These are phyloP conservation scores for Clavelina lepadiformis DNA, from an alignment of 23 tunicate species.

Conservation along the genomic window DNA sequence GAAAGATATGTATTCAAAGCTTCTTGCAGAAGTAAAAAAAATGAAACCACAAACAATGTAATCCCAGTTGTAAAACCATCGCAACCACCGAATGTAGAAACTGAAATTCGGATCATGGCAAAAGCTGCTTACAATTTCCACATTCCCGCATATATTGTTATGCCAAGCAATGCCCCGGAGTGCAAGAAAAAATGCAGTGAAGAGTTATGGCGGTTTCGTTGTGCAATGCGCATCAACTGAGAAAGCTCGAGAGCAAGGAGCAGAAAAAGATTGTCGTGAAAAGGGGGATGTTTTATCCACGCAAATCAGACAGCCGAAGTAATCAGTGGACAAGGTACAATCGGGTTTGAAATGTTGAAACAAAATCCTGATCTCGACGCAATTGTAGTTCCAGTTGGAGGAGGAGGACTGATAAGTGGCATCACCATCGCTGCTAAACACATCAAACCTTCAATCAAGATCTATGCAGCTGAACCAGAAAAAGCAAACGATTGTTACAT, in stretches of 20 bases:
- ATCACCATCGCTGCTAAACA: slow-evolving; percentile 80
- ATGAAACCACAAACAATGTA: too few relatives aligned
- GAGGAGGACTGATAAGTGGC: slow-evolving; percentile 93
- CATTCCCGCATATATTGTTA: slow-evolving; percentile 59
- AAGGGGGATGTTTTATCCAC: slow-evolving; percentile 39
- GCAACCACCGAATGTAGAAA: too few relatives aligned
- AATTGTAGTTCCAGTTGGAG: slow-evolving; percentile 87
- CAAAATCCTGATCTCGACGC: slow-evolving; percentile 78
- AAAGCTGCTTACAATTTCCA: slow-evolving; percentile 55
- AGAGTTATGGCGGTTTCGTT: slow-evolving; percentile 70
- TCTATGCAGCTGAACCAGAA: slow-evolving; percentile 98
- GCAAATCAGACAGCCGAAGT: slow-evolving; percentile 64
- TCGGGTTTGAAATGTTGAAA: slow-evolving; percentile 87
- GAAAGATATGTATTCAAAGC: too few relatives aligned
- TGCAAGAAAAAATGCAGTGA: slow-evolving; percentile 76
- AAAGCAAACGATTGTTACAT: slow-evolving; percentile 79
- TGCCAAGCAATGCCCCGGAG: slow-evolving; percentile 63
- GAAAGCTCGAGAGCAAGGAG: slow-evolving; percentile 33
- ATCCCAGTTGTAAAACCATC: too few relatives aligned
- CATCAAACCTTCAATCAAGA: slow-evolving; percentile 61
- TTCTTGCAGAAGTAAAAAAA: too few relatives aligned
- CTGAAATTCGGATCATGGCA: slow-evolving; percentile 80
- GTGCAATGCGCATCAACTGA: slow-evolving; percentile 56
- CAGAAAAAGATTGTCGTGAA: slow-evolving; percentile 43
- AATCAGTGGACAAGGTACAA: slow-evolving; percentile 89